phyloP scores from a whole-genome alignment of 1,140 invertebrate species.

The Cherax destructor region DNA sequence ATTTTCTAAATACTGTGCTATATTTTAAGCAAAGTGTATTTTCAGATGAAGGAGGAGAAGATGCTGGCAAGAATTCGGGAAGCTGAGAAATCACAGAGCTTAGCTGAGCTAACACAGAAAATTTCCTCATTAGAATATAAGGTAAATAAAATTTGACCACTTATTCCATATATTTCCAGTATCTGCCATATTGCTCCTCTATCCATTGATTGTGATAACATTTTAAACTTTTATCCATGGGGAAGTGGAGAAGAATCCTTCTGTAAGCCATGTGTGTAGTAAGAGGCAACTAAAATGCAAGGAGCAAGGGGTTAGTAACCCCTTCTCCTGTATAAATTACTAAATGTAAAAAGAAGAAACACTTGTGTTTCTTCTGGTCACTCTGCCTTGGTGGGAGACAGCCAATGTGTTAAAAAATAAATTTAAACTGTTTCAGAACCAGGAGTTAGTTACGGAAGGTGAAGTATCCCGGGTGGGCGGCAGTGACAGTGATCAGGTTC shows the following conservation, averaged over 20 bases:
- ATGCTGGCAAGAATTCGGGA: constrained; percentile 96
- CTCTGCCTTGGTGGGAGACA: too few species aligned
- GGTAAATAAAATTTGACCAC: constrained; percentile 77
- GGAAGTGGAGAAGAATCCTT: too few species aligned
- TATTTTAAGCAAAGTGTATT: neutral
- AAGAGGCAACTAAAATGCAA: too few species aligned
- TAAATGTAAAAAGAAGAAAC: too few species aligned
- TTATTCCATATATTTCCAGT: too few species aligned
- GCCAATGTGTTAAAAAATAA: neutral
- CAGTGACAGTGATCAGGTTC: constrained; percentile 88
- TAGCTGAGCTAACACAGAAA: constrained; percentile 96
- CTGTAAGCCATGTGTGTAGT: too few species aligned
- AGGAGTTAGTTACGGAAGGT: constrained; percentile 92
- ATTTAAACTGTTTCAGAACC: constrained; percentile 82
- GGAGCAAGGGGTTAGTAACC: too few species aligned
- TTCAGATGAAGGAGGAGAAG: constrained; percentile 90
- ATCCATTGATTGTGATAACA: neutral
- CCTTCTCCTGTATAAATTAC: too few species aligned
- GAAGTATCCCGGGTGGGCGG: constrained; percentile 84
- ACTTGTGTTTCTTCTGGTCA: too few species aligned
- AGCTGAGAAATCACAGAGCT: constrained; percentile 93
- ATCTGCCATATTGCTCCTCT: too few species aligned
- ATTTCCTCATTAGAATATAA: constrained; percentile 95
- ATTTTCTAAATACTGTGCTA: too few species aligned
- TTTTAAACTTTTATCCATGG: neutral